phyloP scores from a whole-genome alignment of 2,113 vertebrate species.

The Lichenostomus cassidix region DNA sequence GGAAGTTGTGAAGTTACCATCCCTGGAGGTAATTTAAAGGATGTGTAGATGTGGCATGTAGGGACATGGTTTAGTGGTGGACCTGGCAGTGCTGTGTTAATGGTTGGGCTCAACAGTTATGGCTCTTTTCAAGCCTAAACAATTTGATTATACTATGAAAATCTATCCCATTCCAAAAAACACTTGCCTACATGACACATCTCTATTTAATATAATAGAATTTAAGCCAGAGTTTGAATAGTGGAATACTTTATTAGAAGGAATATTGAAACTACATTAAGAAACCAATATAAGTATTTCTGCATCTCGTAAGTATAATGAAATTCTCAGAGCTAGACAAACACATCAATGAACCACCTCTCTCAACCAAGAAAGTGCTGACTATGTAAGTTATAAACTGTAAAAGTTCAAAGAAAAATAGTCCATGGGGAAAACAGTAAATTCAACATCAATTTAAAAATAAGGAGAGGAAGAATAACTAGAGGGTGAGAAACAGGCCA shows the following conservation, averaged over 20 bases:
- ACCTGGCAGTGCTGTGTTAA: neutral
- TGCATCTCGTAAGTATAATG: neutral
- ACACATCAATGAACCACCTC: neutral
- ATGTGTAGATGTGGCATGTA: neutral
- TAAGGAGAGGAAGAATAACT: neutral
- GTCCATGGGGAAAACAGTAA: neutral
- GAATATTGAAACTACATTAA: neutral
- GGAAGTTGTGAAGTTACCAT: neutral
- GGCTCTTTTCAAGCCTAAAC: neutral
- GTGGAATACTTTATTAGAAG: neutral
- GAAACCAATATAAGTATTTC: neutral
- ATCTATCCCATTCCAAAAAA: neutral
- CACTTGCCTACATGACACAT: neutral
- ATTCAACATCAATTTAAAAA: neutral
- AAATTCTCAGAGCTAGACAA: neutral
- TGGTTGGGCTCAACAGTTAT: neutral
- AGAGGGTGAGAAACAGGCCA: neutral
- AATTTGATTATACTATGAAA: neutral
- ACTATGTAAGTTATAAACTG: neutral
- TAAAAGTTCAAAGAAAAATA: neutral
- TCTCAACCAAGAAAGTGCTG: neutral
- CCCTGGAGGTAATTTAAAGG: neutral
- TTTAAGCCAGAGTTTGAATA: neutral
- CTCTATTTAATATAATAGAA: neutral
- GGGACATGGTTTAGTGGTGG: neutral